Conservation (phyloP, 2,888 invertebrate genomes). For the Apodemia zela region DNA sequence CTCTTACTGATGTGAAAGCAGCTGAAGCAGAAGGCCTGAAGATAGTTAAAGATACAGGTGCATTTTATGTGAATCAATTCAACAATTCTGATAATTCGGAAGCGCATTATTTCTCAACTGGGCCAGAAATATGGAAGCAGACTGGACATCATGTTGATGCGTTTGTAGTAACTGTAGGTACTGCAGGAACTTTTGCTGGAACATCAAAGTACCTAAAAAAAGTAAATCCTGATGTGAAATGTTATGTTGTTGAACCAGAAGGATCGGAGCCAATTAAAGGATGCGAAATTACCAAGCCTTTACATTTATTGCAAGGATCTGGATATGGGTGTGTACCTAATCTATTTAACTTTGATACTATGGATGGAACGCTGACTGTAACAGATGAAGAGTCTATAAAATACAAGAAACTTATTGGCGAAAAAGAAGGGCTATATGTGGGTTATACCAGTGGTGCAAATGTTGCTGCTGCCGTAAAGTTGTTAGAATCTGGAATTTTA, state of each 20-base stretch:
- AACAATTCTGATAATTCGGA: slow-evolving; percentile 54
- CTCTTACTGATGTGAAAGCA: slow-evolving; percentile 58
- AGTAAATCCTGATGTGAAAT: slow-evolving; percentile 51
- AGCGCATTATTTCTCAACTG: slow-evolving; percentile 64
- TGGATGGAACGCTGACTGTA: slow-evolving; percentile 63
- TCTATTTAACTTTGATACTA: slow-evolving; percentile 57
- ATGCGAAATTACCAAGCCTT: slow-evolving; percentile 59
- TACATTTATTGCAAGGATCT: slow-evolving; percentile 69
- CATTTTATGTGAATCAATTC: slow-evolving; percentile 67
- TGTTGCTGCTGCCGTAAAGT: slow-evolving; percentile 64
- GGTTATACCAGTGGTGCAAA: slow-evolving; percentile 72
- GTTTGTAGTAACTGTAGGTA: slow-evolving; percentile 65
- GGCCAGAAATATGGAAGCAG: slow-evolving; percentile 72
- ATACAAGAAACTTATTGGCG: slow-evolving; percentile 58
- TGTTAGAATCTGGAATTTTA: slow-evolving; percentile 57
- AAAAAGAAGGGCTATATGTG: slow-evolving; percentile 65
- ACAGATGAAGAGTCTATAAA: slow-evolving; percentile 60
- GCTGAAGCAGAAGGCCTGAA: slow-evolving; percentile 57
- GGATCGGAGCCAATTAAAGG: slow-evolving; percentile 68
- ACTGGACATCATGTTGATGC: slow-evolving; percentile 66
- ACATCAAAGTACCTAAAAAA: slow-evolving; percentile 64
- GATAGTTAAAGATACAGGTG: slow-evolving; percentile 52
- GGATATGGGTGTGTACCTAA: slow-evolving; percentile 67
- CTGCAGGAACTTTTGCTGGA: slow-evolving; percentile 65
- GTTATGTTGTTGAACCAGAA: slow-evolving; percentile 63